These are phyloP conservation scores for Lamproptera curius DNA, from an alignment of 2,888 invertebrate species.

Conservation along the genomic window DNA sequence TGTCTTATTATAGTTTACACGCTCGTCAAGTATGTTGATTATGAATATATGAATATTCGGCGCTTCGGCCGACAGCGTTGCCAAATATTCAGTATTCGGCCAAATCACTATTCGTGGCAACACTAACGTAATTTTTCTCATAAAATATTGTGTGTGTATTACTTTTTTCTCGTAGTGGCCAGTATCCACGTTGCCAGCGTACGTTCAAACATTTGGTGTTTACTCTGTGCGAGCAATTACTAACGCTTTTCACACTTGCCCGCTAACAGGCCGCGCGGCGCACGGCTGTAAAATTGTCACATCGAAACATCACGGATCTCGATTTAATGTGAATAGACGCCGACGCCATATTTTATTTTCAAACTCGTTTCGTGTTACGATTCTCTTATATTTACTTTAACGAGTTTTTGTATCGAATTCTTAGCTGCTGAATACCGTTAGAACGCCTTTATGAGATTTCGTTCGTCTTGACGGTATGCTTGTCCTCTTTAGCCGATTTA, in stretches of 20 bases:
- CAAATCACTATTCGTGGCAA: too few species aligned
- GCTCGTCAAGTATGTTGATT: too few species aligned
- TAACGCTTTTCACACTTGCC: slow-evolving; percentile 66
- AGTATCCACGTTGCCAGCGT: background rate
- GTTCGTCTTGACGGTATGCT: background rate
- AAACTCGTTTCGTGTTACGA: slow-evolving; percentile 13
- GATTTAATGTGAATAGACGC: slow-evolving; percentile 20
- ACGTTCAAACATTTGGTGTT: slow-evolving; percentile 30
- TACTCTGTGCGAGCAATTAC: slow-evolving; percentile 55
- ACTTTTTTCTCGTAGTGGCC: background rate
- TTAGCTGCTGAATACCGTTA: too few species aligned
- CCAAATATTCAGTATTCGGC: too few species aligned
- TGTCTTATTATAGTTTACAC: too few species aligned
- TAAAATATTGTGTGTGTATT: background rate
- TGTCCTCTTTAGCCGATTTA: slow-evolving; percentile 37
- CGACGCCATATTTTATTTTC: slow-evolving; percentile 1
- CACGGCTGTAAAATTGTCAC: slow-evolving; percentile 57
- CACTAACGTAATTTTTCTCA: background rate
- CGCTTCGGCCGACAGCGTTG: too few species aligned
- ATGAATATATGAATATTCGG: too few species aligned
- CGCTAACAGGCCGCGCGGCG: slow-evolving; percentile 51
- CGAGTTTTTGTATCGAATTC: too few species aligned
- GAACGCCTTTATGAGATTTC: background rate
- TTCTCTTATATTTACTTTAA: slow-evolving; percentile 13
- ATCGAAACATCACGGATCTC: slow-evolving; percentile 29